A percentile compares a stretch with the other conserved stretches of the same genome.
Conservation (phyloP, 2,113 vertebrate species). For the Phylloscopus trochilus region DNA sequence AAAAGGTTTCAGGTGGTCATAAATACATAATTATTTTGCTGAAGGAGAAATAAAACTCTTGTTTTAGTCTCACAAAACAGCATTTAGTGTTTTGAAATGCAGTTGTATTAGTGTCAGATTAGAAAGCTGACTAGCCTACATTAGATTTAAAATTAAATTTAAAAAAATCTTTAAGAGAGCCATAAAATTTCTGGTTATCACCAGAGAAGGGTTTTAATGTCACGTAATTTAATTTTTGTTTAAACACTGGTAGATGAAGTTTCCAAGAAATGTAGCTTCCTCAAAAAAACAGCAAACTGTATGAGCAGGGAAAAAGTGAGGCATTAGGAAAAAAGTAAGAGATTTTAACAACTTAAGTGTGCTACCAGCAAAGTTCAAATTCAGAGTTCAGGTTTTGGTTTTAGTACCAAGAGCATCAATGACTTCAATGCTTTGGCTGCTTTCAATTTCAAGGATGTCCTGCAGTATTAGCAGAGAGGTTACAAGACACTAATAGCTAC, state of each 20-base stretch:
- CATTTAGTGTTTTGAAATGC: slow-evolving; percentile 51
- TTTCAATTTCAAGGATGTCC: neutral
- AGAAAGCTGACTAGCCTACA: neutral
- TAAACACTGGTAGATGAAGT: neutral
- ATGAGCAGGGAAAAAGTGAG: neutral
- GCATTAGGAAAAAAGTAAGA: neutral
- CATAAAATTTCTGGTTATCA: neutral
- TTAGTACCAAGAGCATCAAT: neutral
- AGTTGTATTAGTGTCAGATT: neutral
- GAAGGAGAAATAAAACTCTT: neutral
- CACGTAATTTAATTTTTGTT: neutral
- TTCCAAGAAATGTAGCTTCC: neutral
- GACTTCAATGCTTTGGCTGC: neutral
- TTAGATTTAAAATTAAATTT: neutral
- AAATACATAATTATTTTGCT: neutral
- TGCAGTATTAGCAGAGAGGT: neutral
- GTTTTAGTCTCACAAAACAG: slow-evolving; percentile 10
- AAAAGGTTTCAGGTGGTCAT: neutral
- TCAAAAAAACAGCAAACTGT: neutral
- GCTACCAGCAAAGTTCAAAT: neutral
- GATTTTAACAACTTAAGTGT: neutral
- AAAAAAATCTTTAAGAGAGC: neutral
- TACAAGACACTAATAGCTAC: neutral
- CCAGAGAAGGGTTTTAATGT: neutral
- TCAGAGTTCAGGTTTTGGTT: neutral